phyloP scores from a whole-genome alignment of 2,888 invertebrate genomes.

The Cataglyphis livida region DNA sequence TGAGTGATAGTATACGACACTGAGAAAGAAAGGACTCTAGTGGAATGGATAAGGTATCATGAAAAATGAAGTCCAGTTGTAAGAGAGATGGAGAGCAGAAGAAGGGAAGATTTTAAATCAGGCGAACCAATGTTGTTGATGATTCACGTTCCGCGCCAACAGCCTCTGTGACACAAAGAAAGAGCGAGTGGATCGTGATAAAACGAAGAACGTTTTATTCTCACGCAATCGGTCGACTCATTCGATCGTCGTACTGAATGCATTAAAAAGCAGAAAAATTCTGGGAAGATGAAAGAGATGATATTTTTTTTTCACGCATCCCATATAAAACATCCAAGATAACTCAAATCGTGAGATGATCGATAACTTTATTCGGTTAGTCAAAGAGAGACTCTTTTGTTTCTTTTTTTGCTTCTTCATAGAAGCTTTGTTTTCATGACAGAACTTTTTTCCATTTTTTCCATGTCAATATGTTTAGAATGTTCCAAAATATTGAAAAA shows the following conservation, averaged over 20 bases:
- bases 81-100: conserved; percentile 14
- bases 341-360: too few species aligned
- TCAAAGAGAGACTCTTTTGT: too few species aligned
- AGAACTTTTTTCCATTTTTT: too few species aligned
- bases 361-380: background rate
- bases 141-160: conserved; percentile 42
- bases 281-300: background rate
- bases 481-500: too few species aligned
- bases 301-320: background rate
- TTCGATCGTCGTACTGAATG: conserved; percentile 22
- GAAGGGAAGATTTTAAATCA: conserved; percentile 42
- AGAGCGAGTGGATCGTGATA: conserved; percentile 18
- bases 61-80: conserved; percentile 38
- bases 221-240: conserved; percentile 36
- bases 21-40: background rate
- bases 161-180: conserved; percentile 42
- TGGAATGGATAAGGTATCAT: conserved; percentile 24
- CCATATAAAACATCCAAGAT: background rate
- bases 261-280: background rate
- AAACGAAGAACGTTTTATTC: conserved; percentile 43
- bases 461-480: too few species aligned
- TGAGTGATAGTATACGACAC: conserved; percentile 23
- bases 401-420: too few species aligned
- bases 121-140: conserved; percentile 49
- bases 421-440: too few species aligned